Evolutionary conservation across 1,140 invertebrate genomes (phyloP).

Genomic region (Helicoverpa armigera): DNA sequence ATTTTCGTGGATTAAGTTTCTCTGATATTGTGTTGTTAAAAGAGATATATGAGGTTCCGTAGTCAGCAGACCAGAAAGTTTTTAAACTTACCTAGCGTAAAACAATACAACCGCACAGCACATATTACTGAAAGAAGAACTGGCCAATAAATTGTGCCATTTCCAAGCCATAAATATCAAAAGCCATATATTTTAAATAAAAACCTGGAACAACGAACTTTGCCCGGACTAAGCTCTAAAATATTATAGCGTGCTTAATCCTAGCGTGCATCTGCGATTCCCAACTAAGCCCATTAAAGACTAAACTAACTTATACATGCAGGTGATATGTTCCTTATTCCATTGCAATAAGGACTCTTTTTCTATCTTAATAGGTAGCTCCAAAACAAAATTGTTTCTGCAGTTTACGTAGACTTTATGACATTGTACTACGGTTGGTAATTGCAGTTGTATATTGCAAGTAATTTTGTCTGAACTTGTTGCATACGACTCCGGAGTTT

Average conservation of each 20-base stretch:
- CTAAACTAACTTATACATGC: conserved; percentile 1
- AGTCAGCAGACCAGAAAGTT: too few species aligned
- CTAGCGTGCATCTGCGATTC: conserved; percentile 39
- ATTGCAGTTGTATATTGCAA: not conserved
- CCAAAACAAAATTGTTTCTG: not conserved
- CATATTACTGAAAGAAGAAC: not conserved
- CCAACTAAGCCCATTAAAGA: conserved; percentile 34
- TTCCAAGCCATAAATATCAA: conserved; percentile 34
- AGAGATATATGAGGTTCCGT: too few species aligned
- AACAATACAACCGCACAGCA: not conserved
- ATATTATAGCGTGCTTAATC: conserved; percentile 46
- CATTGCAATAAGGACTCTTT: not conserved
- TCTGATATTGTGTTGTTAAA: too few species aligned
- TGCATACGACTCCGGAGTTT: conserved; percentile 33
- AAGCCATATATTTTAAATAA: conserved; percentile 21
- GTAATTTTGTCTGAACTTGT: conserved; percentile 35
- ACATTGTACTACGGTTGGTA: conserved; percentile 3
- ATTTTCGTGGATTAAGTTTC: too few species aligned
- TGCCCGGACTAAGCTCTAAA: conserved; percentile 41
- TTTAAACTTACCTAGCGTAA: not conserved
- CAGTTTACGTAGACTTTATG: not conserved
- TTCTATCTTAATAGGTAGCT: not conserved
- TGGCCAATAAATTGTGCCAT: not conserved
- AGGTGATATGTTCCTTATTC: not conserved
- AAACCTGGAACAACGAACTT: conserved; percentile 28